Evolutionary conservation across 2,888 invertebrate genomes (phyloP).

Genomic region (Calameuta filiformis): DNA sequence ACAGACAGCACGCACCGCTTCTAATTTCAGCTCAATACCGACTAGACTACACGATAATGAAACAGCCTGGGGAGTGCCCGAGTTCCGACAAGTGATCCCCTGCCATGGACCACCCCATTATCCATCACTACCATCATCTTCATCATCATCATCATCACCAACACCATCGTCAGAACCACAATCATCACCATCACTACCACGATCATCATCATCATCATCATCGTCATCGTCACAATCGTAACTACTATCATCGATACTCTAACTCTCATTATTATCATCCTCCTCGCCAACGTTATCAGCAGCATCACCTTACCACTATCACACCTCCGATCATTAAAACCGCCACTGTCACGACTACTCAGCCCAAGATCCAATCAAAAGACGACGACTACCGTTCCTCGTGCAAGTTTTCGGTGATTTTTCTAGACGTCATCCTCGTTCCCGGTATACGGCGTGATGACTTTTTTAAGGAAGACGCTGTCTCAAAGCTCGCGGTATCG

Average conservation of each 20-base stretch:
- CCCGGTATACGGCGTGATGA: conserved; percentile 40
- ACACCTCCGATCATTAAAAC: conserved; percentile 28
- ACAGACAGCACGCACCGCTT: conserved; percentile 27
- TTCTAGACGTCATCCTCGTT: conserved; percentile 40
- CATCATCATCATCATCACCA: conserved; percentile 21
- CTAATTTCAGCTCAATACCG: conserved; percentile 65
- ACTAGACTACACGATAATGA: conserved; percentile 65
- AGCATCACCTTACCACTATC: not conserved
- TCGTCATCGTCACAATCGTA: conserved; percentile 32
- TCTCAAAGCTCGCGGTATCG: conserved; percentile 50
- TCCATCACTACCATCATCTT: conserved; percentile 23
- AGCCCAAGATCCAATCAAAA: conserved; percentile 35
- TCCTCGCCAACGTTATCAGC: conserved; percentile 12
- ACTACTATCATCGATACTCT: conserved; percentile 29
- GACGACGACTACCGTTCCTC: conserved; percentile 45
- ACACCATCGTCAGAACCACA: conserved; percentile 35
- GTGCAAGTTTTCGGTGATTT: conserved; percentile 52
- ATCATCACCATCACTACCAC: conserved; percentile 26
- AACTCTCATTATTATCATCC: conserved; percentile 40
- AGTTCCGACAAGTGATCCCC: conserved; percentile 67
- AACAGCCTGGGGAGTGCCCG: conserved; percentile 64
- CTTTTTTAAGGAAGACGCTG: conserved; percentile 50
- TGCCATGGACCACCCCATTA: conserved; percentile 49
- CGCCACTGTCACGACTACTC: conserved; percentile 30
- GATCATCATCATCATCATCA: conserved; percentile 35